Conservation (phyloP, 2,113 vertebrate species). For the Ibidorhyncha struthersii region DNA sequence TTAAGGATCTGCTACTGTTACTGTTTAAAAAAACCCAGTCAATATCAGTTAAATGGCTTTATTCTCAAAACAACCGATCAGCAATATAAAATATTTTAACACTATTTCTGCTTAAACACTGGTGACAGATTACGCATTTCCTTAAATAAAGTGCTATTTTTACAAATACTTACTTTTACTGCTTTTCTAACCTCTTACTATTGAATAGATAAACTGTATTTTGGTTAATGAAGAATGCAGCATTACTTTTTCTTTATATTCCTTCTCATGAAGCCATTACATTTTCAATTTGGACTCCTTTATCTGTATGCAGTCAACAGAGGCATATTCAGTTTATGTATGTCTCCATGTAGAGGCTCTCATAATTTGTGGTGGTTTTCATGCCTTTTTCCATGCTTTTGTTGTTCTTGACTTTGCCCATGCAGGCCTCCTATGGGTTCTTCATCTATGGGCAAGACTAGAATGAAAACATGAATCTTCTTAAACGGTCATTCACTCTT, state of each 20-base stretch:
- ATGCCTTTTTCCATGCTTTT: background rate
- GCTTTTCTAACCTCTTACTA: background rate
- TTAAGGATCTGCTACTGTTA: background rate
- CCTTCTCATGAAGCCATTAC: background rate
- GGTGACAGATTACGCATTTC: conserved; percentile 2
- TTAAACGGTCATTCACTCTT: background rate
- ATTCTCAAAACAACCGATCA: background rate
- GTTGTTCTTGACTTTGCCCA: background rate
- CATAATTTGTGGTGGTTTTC: background rate
- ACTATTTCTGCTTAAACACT: conserved; percentile 40
- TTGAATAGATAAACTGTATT: background rate
- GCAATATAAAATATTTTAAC: conserved; percentile 43
- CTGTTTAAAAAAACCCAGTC: background rate
- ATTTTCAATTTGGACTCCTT: background rate
- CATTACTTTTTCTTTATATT: background rate
- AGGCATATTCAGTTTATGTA: background rate
- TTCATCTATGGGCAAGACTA: background rate
- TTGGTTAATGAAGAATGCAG: background rate
- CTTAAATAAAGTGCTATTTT: conserved; percentile 55
- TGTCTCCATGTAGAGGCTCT: background rate
- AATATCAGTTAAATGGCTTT: background rate
- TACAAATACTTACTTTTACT: conserved; percentile 26
- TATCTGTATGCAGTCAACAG: background rate
- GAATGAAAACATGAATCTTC: background rate
- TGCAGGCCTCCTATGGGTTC: background rate